Evolutionary conservation across 2,113 vertebrate species (phyloP), one percentile per base, ranked within the genome.

Genomic region (Myotis davidii): DNA sequence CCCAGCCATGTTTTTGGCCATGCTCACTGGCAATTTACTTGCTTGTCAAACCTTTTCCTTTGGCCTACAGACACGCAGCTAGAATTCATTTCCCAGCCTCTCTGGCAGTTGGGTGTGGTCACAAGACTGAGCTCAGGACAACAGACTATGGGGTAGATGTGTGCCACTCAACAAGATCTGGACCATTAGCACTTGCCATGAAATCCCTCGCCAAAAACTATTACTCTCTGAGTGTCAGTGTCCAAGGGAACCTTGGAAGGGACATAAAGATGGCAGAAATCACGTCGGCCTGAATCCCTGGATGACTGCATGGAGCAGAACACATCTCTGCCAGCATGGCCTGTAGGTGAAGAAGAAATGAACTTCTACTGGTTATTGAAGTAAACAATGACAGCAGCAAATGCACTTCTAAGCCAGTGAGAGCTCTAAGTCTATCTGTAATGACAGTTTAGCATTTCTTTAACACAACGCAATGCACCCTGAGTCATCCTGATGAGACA

Each of bases 31-130:
- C 25, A 74, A 48, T 54, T n/a, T 32, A 59, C 23, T 50, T 56
- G 45, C 37, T 82, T 39, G 56, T 70, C 79, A 45, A 59, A 74
- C 10, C n/a, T 45, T 21, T 83, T 88, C n/a, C 61, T 90, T 65
- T 64, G 37, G 37, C 34, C 76, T 73, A 65, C 11, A 18, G 11
- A 25, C 18, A 11, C 0, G 4, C 39, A 54, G 29, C 65, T 74
- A 79, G 37, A 54, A 65, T 9, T 27, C 14, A 42, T 20, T 64
- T 56, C 82, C 61, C 50, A 83, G 69, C 2, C 50, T 79, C 69
- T 54, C 18, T 29, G 70, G 21, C 4, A 37, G 34, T 1, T 17
- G 16, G 39, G 9, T 64, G 20, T 27, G 23, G 32, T 27, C 39
- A 23, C 21, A 37, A 79, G 81, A 50, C n/a, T 14, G 14, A 87